These are phyloP conservation scores for Dreissena polymorpha DNA, from an alignment of 1,140 invertebrate species.

Conservation along the genomic window DNA sequence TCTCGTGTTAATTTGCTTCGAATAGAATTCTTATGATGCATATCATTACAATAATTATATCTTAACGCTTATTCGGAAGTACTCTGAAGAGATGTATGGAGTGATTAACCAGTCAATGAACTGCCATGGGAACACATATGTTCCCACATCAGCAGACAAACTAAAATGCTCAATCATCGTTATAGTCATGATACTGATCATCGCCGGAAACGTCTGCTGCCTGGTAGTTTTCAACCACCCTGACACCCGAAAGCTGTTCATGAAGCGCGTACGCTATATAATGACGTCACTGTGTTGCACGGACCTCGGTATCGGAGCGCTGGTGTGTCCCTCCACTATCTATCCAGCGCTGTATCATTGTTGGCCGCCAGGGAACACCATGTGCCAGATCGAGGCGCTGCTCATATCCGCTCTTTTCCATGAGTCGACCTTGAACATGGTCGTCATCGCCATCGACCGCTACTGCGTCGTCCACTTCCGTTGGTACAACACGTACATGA, in stretches of 20 bases:
- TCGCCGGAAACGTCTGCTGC: slow-evolving; percentile 55
- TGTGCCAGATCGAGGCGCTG: slow-evolving; percentile 94
- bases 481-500: slow-evolving; percentile 52
- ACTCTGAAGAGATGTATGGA: slow-evolving; percentile 10
- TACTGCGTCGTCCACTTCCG: slow-evolving; percentile 98
- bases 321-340: slow-evolving; percentile 53
- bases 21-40: too few species aligned
- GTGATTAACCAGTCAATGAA: slow-evolving; percentile 32
- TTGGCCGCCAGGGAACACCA: slow-evolving; percentile 92
- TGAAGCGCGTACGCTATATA: slow-evolving; percentile 51
- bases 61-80: too few species aligned
- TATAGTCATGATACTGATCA: slow-evolving; percentile 46
- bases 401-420: slow-evolving; percentile 89
- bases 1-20: too few species aligned
- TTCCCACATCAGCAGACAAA: slow-evolving; percentile 25
- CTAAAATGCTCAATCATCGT: slow-evolving; percentile 40
- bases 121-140: slow-evolving; percentile 35
- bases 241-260: slow-evolving; percentile 33
- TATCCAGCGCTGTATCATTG: slow-evolving; percentile 57
- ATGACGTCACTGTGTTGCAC: slow-evolving; percentile 61
- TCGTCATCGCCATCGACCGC: slow-evolving; percentile 96
- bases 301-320: slow-evolving; percentile 54
- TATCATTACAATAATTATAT: too few species aligned
- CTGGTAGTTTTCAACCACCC: slow-evolving; percentile 50
- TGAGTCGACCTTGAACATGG: slow-evolving; percentile 96